These are phyloP conservation scores for Xenops minutus DNA, from an alignment of 2,797 vertebrate species.

Conservation along the genomic window DNA sequence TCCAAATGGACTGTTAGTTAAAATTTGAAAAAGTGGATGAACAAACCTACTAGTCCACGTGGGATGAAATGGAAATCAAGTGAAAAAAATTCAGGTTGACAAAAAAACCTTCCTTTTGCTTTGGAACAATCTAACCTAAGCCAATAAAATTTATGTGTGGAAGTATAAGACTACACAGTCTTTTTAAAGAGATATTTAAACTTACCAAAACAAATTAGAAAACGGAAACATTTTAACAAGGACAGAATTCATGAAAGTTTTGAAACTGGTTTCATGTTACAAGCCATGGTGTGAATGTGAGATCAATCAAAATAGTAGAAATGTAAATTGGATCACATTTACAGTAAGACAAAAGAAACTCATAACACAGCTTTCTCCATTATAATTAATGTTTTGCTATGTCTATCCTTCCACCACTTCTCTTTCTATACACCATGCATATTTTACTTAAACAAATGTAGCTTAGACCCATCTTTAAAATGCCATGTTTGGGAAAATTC, in stretches of 20 bases:
- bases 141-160: slow-evolving; percentile 76
- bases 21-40: slow-evolving; percentile 58
- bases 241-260: not conserved
- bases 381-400: not conserved
- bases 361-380: not conserved
- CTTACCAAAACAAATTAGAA: not conserved
- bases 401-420: slow-evolving; percentile 18
- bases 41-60: slow-evolving; percentile 9
- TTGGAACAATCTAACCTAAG: slow-evolving; percentile 65
- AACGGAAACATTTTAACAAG: not conserved
- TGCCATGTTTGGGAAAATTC: not conserved
- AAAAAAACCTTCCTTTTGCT: slow-evolving; percentile 64
- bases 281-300: not conserved
- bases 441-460: not conserved
- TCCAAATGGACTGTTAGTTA: slow-evolving; percentile 51
- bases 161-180: slow-evolving; percentile 72
- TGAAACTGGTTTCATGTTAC: not conserved
- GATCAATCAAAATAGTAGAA: not conserved
- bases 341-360: not conserved
- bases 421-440: slow-evolving; percentile 11
- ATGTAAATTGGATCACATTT: not conserved
- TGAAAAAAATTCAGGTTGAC: slow-evolving; percentile 32
- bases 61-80: slow-evolving; percentile 57
- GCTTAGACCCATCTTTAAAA: not conserved
- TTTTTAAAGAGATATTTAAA: slow-evolving; percentile 70